Percentiles rank a stretch among this genome's conserved stretches.
These are phyloP conservation scores for Tragelaphus strepsiceros DNA, from an alignment of 2,113 vertebrate species.

Conservation along the genomic window DNA sequence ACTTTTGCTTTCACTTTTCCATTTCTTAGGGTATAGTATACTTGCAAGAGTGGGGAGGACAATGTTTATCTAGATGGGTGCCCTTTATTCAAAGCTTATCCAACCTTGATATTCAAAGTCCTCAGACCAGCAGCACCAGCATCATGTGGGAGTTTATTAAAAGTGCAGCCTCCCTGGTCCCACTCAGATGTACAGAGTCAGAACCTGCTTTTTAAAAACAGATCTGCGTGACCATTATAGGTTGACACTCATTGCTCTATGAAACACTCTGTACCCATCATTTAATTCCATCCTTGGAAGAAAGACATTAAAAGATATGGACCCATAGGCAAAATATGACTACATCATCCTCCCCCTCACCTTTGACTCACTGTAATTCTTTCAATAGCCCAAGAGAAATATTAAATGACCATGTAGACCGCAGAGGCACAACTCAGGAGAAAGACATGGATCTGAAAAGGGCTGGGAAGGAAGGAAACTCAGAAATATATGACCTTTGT, in stretches of 20 bases:
- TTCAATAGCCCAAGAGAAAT: background rate
- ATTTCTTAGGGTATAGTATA: background rate
- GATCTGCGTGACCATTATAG: rapidly evolving
- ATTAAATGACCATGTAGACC: rapidly evolving
- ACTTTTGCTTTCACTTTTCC: background rate
- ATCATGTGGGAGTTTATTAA: too few relatives aligned
- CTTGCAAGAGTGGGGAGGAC: background rate
- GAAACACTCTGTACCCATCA: background rate
- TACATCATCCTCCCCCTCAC: background rate
- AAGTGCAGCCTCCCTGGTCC: background rate
- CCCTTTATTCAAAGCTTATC: background rate
- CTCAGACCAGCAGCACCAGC: background rate
- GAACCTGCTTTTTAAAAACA: background rate
- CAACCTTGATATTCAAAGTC: background rate
- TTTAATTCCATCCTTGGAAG: background rate
- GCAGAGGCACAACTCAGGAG: background rate
- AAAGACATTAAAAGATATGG: background rate
- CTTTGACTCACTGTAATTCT: background rate
- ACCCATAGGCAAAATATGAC: background rate
- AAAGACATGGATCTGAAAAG: background rate
- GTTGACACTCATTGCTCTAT: background rate
- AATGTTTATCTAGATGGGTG: too few relatives aligned
- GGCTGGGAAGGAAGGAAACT: background rate
- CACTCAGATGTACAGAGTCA: background rate
- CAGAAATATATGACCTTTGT: background rate